Evolutionary conservation across 2,888 invertebrate species (phyloP).

Genomic region (Cartodere bifasciata): DNA sequence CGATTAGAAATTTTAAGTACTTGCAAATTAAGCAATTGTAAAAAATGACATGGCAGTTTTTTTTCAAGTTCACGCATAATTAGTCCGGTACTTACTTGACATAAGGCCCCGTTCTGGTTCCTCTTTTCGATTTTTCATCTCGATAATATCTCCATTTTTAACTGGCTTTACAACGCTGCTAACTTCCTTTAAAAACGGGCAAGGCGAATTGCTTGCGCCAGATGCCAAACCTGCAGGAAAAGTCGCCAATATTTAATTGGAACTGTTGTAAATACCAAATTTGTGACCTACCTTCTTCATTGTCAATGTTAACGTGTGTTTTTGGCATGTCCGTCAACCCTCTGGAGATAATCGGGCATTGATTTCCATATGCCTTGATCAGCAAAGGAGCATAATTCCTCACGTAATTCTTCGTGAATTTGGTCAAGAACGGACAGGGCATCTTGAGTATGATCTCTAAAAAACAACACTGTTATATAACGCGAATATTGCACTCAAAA

Average conservation of each 20-base stretch:
- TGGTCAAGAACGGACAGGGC: constrained; percentile 81
- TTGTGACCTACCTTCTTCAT: constrained; percentile 1
- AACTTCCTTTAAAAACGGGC: constrained; percentile 47
- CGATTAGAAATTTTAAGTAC: no score
- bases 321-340: constrained; percentile 6
- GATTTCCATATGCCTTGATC: constrained; percentile 66
- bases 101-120: no score
- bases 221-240: constrained; percentile 8
- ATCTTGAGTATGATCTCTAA: constrained; percentile 40
- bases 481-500: no score
- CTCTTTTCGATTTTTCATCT: constrained; percentile 20
- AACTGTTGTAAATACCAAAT: neutral
- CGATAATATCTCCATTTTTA: constrained; percentile 42
- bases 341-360: constrained; percentile 62
- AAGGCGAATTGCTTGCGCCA: constrained; percentile 28
- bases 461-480: no score
- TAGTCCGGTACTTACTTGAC: no score
- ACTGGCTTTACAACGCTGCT: constrained; percentile 48
- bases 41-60: no score
- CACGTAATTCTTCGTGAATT: constrained; percentile 65
- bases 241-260: neutral
- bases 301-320: neutral
- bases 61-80: no score
- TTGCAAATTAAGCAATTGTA: no score
- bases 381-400: constrained; percentile 68